Evolutionary conservation across 1,140 invertebrate genomes (phyloP).

Genomic region (Pogonognathellus flavescens): DNA sequence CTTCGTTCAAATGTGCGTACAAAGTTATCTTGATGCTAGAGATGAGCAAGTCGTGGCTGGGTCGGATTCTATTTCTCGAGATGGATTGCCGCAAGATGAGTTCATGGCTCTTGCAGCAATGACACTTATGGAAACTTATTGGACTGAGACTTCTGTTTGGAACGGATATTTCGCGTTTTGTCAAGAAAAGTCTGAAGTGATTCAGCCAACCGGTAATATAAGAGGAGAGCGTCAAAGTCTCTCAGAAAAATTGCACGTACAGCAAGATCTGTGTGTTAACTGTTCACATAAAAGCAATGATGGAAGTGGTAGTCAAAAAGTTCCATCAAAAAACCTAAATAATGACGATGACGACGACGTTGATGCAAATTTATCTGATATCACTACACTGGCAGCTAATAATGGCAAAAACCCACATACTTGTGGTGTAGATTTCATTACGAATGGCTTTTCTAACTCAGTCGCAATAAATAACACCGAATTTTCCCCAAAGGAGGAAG

Average conservation of each 20-base stretch:
- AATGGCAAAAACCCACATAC: not conserved
- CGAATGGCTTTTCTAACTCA: conserved; percentile 16
- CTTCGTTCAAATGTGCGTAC: conserved; percentile 11
- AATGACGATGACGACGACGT: too few species aligned
- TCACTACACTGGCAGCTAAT: not conserved
- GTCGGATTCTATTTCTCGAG: not conserved
- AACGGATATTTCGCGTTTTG: conserved; percentile 15
- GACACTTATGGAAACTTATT: conserved; percentile 55
- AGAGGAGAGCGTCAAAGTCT: not conserved
- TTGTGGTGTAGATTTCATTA: not conserved
- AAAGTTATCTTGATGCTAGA: conserved; percentile 46
- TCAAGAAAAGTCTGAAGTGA: not conserved
- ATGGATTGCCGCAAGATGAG: conserved; percentile 51
- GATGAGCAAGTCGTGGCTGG: conserved; percentile 15
- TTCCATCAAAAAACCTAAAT: not conserved
- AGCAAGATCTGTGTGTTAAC: not conserved
- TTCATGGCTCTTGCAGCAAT: conserved; percentile 54
- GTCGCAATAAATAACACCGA: not conserved
- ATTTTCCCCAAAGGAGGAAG: conserved; percentile 38
- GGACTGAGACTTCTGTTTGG: conserved; percentile 41
- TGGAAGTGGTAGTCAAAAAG: not conserved
- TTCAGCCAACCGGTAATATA: not conserved
- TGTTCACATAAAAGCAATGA: not conserved
- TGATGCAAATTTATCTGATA: too few species aligned
- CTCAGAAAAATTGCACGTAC: not conserved